A percentile compares a stretch with the other conserved stretches of the same genome.
Conservation (phyloP, 1,140 invertebrate genomes). For the Pseudomyrmex sp. region DNA sequence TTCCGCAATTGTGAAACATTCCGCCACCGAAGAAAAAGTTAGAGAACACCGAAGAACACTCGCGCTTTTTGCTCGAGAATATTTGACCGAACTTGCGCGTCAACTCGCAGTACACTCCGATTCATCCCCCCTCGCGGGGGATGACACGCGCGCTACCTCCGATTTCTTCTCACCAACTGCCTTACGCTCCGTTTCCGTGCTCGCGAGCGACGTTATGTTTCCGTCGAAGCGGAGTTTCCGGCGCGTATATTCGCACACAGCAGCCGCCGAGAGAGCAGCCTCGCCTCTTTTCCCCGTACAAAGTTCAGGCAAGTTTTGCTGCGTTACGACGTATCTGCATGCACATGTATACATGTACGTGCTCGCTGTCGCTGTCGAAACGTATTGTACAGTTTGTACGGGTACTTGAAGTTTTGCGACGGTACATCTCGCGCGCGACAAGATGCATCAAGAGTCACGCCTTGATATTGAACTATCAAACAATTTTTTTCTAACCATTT, state of each 20-base stretch:
- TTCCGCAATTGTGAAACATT: background rate
- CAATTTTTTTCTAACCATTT: background rate
- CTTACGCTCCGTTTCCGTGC: slow-evolving; percentile 65
- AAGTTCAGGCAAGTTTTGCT: slow-evolving; percentile 72
- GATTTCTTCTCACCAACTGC: slow-evolving; percentile 68
- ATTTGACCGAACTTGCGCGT: slow-evolving; percentile 52
- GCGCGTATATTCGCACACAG: slow-evolving; percentile 62
- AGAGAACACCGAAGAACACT: background rate
- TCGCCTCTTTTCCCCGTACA: slow-evolving; percentile 55
- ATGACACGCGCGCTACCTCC: slow-evolving; percentile 62
- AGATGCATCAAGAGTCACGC: background rate
- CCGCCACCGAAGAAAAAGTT: slow-evolving; percentile 17
- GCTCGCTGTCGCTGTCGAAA: slow-evolving; percentile 69
- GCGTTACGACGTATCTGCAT: slow-evolving; percentile 64
- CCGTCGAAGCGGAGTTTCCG: slow-evolving; percentile 73
- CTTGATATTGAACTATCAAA: background rate
- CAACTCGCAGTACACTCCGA: slow-evolving; percentile 56
- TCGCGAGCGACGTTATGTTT: slow-evolving; percentile 72
- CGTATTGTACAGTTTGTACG: slow-evolving; percentile 78
- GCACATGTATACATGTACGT: slow-evolving; percentile 12
- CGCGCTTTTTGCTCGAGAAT: slow-evolving; percentile 31
- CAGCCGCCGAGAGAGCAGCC: slow-evolving; percentile 31
- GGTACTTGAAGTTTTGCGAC: slow-evolving; percentile 77
- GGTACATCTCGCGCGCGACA: slow-evolving; percentile 34
- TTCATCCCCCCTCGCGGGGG: slow-evolving; percentile 40